Percentiles rank a stretch among this genome's conserved stretches.
Evolutionary conservation across 2,888 invertebrate species (phyloP).

Genomic region (Aphrophora alni): DNA sequence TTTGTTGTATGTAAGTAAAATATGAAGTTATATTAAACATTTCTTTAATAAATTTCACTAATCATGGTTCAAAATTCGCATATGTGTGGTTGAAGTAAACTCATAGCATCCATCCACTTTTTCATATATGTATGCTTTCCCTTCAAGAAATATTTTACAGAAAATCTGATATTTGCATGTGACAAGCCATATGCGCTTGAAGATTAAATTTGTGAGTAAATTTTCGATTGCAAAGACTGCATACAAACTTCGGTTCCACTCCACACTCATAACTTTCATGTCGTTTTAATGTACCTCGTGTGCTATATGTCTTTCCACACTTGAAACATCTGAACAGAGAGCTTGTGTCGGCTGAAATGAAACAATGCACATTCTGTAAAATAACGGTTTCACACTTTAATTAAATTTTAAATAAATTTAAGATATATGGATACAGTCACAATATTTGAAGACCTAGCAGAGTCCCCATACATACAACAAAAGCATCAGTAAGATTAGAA

Average conservation of each 20-base stretch:
- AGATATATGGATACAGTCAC: too few species aligned
- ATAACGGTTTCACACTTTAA: background rate
- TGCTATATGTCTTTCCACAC: conserved; percentile 34
- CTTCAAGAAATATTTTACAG: background rate
- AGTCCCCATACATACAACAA: too few species aligned
- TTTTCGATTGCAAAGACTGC: conserved; percentile 33
- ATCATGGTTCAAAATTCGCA: too few species aligned
- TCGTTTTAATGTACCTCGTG: conserved; percentile 49
- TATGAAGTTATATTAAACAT: too few species aligned
- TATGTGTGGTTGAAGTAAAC: too few species aligned
- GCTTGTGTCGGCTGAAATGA: background rate
- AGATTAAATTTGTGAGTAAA: conserved; percentile 43
- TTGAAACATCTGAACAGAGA: conserved; percentile 23
- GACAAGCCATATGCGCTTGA: conserved; percentile 37
- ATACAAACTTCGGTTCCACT: conserved; percentile 40
- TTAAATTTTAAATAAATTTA: too few species aligned
- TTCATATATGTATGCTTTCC: too few species aligned
- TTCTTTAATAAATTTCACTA: too few species aligned
- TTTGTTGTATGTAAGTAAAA: too few species aligned
- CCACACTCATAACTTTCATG: conserved; percentile 55
- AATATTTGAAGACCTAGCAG: too few species aligned
- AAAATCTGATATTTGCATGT: background rate
- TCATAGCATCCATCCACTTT: too few species aligned
- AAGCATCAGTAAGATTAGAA: too few species aligned
- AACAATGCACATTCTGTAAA: background rate